Evolutionary conservation across 2,113 vertebrate genomes (phyloP).

Genomic region (Australoheros scitulus): DNA sequence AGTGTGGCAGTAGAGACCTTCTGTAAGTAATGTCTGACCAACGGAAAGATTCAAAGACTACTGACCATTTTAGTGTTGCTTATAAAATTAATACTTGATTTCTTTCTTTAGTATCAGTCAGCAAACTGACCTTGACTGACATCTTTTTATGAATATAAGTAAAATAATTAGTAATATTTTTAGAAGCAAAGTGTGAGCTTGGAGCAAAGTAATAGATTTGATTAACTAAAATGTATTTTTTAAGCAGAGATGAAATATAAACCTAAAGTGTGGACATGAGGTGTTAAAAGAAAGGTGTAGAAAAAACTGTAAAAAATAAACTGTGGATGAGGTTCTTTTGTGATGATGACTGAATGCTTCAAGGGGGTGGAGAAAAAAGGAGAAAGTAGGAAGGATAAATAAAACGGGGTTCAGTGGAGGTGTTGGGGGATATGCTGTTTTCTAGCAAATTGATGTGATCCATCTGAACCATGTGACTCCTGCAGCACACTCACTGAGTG

Average conservation of each 20-base stretch:
- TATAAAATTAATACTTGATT: not conserved
- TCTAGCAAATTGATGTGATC: slow-evolving; percentile 93
- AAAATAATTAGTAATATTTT: not conserved
- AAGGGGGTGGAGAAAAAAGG: slow-evolving; percentile 71
- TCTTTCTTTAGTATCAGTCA: not conserved
- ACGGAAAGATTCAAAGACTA: slow-evolving; percentile 6
- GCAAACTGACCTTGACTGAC: not conserved
- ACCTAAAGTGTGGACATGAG: not conserved
- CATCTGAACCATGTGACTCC: slow-evolving; percentile 89
- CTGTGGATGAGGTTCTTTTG: slow-evolving; percentile 75
- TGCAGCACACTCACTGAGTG: slow-evolving; percentile 84
- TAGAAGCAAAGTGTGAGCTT: not conserved
- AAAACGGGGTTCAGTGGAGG: slow-evolving; percentile 6
- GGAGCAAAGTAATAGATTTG: not conserved
- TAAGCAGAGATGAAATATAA: not conserved
- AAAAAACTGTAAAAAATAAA: not conserved
- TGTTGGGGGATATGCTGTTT: slow-evolving; percentile 84
- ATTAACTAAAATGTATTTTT: not conserved
- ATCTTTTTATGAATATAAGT: not conserved
- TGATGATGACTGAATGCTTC: slow-evolving; percentile 80
- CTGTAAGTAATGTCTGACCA: not conserved
- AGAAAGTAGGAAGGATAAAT: slow-evolving; percentile 30
- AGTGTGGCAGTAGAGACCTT: slow-evolving; percentile 57
- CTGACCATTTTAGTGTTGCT: not conserved
- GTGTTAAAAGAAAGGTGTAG: not conserved